Percentiles rank a stretch among this genome's conserved stretches.
phyloP scores from a whole-genome alignment of 2,888 invertebrate species.

The Colostygia pectinataria region DNA sequence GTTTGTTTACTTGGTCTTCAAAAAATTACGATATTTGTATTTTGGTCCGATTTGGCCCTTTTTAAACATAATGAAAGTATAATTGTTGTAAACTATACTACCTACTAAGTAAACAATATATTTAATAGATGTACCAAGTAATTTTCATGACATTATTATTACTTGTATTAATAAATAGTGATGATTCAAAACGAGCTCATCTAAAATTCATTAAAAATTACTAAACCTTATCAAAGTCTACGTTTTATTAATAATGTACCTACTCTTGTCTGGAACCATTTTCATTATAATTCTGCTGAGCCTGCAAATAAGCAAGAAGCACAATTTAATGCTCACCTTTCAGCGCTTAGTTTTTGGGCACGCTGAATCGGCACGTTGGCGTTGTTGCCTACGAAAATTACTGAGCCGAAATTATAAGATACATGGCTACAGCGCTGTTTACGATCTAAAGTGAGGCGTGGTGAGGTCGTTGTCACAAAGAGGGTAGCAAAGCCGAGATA shows the following conservation, averaged over 20 bases:
- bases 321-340: slow-evolving; percentile 18
- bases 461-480: slow-evolving; percentile 35
- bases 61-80: no score
- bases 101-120: no score
- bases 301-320: slow-evolving; percentile 13
- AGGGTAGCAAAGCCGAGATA: slow-evolving; percentile 37
- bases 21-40: no score
- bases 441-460: slow-evolving; percentile 29
- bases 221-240: slow-evolving; percentile 14
- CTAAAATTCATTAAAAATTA: slow-evolving; percentile 16
- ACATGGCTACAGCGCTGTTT: slow-evolving; percentile 38
- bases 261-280: slow-evolving; percentile 17
- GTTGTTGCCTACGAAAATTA: slow-evolving; percentile 17
- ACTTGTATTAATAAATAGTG: no score
- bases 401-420: slow-evolving; percentile 3
- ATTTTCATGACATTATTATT: no score
- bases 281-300: slow-evolving; percentile 15
- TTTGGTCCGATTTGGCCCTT: no score
- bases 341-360: slow-evolving; percentile 4
- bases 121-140: no score
- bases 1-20: no score
- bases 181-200: background rate
- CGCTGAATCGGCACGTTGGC: slow-evolving; percentile 11
- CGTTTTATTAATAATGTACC: slow-evolving; percentile 17
- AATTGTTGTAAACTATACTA: no score